Evolutionary conservation across 2,113 vertebrate species (phyloP).

Genomic region (Phasianus colchicus): DNA sequence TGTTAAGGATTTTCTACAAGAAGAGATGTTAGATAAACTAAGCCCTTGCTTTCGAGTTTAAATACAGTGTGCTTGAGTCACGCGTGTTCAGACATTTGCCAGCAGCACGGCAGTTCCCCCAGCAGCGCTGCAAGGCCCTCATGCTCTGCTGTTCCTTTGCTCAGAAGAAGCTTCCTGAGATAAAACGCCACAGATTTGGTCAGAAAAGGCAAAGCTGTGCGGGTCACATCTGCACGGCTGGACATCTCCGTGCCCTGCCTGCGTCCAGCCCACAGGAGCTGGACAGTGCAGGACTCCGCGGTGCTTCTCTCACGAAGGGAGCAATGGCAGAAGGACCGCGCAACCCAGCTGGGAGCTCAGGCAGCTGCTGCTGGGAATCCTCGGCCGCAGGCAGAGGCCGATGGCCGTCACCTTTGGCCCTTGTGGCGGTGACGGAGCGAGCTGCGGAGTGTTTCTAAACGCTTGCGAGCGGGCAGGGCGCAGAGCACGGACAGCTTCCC

Average conservation of each 20-base stretch:
- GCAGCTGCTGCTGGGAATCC: not conserved
- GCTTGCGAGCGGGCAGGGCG: no score
- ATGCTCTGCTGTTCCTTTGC: rapidly evolving
- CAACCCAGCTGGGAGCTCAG: rapidly evolving
- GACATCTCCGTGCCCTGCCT: rapidly evolving
- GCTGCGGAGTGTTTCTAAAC: rapidly evolving
- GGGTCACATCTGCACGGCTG: not conserved
- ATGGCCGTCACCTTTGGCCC: not conserved
- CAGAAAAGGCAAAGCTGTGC: not conserved
- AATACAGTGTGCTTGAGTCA: not conserved
- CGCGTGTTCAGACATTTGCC: rapidly evolving
- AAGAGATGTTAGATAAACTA: not conserved
- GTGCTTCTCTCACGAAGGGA: not conserved
- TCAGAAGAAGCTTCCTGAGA: not conserved
- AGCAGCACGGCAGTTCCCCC: not conserved
- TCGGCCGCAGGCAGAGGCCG: rapidly evolving
- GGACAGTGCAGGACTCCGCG: rapidly evolving
- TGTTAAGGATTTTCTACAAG: not conserved
- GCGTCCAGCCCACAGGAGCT: not conserved
- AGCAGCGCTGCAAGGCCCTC: not conserved
- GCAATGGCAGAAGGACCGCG: not conserved
- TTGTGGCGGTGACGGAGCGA: rapidly evolving
- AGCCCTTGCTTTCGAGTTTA: not conserved
- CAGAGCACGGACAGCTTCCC: rapidly evolving
- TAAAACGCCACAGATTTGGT: not conserved